Conservation (phyloP, 1,140 invertebrate genomes). For the Drosophila orosa region DNA sequence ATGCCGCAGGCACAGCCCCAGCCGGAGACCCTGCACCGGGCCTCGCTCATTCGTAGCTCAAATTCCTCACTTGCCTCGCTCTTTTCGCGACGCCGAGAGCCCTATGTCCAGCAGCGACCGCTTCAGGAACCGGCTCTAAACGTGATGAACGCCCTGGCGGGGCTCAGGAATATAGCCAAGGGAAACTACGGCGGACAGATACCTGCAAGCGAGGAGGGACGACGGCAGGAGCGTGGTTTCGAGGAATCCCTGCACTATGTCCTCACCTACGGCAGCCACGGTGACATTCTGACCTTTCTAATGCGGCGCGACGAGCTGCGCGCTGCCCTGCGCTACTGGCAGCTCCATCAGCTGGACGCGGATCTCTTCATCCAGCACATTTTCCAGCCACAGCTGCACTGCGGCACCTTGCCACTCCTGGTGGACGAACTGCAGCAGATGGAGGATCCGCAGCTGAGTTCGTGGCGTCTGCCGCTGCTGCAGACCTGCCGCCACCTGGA, state of each 20-base stretch:
- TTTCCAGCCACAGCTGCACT: conserved; percentile 88
- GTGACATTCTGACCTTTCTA: conserved; percentile 89
- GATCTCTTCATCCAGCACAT: conserved; percentile 90
- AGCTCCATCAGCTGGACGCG: conserved; percentile 87
- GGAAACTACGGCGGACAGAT: conserved; percentile 84
- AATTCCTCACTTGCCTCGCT: conserved; percentile 72
- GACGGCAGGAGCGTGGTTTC: conserved; percentile 86
- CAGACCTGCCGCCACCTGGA: conserved; percentile 88
- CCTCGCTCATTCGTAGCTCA: conserved; percentile 73
- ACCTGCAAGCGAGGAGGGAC: conserved; percentile 81
- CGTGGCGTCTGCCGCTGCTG: conserved; percentile 89
- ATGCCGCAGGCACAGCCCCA: conserved; percentile 83
- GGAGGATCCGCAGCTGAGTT: conserved; percentile 86
- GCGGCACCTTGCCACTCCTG: conserved; percentile 86
- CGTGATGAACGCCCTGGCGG: conserved; percentile 86
- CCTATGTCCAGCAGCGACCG: conserved; percentile 84
- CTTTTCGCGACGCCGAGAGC: conserved; percentile 81
- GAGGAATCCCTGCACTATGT: conserved; percentile 91
- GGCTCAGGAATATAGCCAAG: conserved; percentile 85
- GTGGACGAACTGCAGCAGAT: conserved; percentile 86
- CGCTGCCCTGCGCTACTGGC: conserved; percentile 87
- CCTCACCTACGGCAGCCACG: conserved; percentile 88
- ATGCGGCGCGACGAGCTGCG: conserved; percentile 87
- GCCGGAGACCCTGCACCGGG: conserved; percentile 71
- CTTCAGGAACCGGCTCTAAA: conserved; percentile 86